These are phyloP conservation scores for Heliothis subflexa DNA, from an alignment of 1,140 invertebrate species.

Conservation along the genomic window DNA sequence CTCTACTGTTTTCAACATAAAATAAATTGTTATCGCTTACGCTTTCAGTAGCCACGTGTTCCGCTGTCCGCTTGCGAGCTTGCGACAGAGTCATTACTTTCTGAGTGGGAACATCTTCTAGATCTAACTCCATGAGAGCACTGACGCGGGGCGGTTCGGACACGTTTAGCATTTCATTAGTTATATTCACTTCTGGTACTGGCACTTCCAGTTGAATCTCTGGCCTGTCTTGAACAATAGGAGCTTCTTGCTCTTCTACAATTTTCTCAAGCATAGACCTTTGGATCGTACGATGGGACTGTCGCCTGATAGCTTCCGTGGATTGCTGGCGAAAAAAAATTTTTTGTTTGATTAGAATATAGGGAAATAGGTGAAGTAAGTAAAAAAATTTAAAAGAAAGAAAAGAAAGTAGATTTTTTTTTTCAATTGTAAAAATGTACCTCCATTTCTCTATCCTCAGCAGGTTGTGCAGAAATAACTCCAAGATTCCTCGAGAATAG, in stretches of 20 bases:
- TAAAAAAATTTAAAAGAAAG: too few species aligned
- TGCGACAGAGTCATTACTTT: slow-evolving; percentile 57
- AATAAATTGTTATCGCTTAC: neutral
- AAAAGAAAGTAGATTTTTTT: too few species aligned
- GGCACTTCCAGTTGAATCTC: slow-evolving; percentile 41
- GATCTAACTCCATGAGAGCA: slow-evolving; percentile 47
- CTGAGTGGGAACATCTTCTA: slow-evolving; percentile 68
- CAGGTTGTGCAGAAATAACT: neutral
- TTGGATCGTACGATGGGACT: neutral
- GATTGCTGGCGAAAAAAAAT: neutral
- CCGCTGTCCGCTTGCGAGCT: slow-evolving; percentile 51
- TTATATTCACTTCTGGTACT: slow-evolving; percentile 12
- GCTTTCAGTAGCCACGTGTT: slow-evolving; percentile 51
- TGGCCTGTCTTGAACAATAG: slow-evolving; percentile 1
- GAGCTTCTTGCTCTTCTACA: slow-evolving; percentile 53
- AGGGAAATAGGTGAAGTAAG: neutral
- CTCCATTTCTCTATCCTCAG: slow-evolving; percentile 56
- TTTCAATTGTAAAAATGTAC: slow-evolving; percentile 30
- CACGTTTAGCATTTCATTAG: slow-evolving; percentile 14
- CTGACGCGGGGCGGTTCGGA: slow-evolving; percentile 27
- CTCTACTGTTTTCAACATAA: too few species aligned
- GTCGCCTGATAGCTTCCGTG: slow-evolving; percentile 47
- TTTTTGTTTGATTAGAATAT: neutral
- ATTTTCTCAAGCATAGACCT: slow-evolving; percentile 57
- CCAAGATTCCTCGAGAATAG: slow-evolving; percentile 61